Percentiles rank a stretch among this genome's conserved stretches.
Conservation (phyloP, 2,797 vertebrate species). For the Falco columbarius region DNA sequence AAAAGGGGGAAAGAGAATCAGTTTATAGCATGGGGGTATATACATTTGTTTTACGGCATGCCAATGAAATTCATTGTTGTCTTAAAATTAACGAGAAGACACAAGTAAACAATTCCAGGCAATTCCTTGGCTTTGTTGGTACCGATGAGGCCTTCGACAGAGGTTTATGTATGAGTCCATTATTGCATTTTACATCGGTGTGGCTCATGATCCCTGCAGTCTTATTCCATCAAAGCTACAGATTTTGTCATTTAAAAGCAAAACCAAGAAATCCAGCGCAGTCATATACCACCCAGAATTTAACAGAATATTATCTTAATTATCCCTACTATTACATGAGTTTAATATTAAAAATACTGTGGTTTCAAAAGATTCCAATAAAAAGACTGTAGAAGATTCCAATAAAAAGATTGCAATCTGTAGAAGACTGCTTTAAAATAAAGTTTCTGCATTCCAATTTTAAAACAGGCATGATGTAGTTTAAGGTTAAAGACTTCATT, state of each 20-base stretch:
- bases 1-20: not conserved
- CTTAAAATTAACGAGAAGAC: not conserved
- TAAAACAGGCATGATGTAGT: not conserved
- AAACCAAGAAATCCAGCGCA: not conserved
- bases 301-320: not conserved
- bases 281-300: not conserved
- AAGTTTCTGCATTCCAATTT: not conserved
- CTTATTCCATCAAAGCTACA: not conserved
- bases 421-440: not conserved
- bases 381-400: not conserved
- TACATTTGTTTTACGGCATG: not conserved
- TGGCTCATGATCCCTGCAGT: not conserved
- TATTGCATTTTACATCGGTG: not conserved
- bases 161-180: not conserved
- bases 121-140: not conserved
- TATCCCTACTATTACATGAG: not conserved
- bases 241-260: not conserved
- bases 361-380: not conserved
- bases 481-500: not conserved
- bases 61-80: not conserved
- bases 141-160: not conserved
- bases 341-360: not conserved
- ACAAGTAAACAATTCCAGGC: not conserved
- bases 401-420: not conserved
- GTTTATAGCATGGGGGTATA: not conserved